These are phyloP conservation scores for Drosophila barbarae DNA, from an alignment of 2,888 invertebrate species.

Conservation along the genomic window DNA sequence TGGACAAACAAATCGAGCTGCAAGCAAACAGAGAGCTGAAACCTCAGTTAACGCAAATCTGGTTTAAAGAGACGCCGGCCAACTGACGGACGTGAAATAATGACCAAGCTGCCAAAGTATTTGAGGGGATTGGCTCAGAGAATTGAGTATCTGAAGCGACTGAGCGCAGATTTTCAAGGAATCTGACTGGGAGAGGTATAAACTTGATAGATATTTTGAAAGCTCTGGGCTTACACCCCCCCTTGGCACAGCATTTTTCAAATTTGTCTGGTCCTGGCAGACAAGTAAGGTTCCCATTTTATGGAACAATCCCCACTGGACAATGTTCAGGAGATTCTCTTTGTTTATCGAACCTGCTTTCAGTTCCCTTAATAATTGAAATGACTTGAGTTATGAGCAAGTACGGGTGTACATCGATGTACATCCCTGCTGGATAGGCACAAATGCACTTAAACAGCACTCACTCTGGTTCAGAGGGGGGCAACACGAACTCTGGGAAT, in stretches of 20 bases:
- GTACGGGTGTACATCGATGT: constrained; percentile 1
- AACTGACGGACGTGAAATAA: constrained; percentile 17
- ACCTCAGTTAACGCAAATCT: constrained; percentile 18
- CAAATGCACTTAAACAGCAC: constrained; percentile 60
- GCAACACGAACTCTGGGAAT: constrained; percentile 21
- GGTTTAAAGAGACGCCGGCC: constrained; percentile 4
- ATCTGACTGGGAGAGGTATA: not conserved
- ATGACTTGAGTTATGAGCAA: constrained; percentile 37
- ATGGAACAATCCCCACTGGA: constrained; percentile 14
- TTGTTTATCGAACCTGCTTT: constrained; percentile 38
- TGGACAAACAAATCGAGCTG: constrained; percentile 13
- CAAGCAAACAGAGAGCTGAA: constrained; percentile 7
- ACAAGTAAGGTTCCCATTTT: constrained; percentile 34
- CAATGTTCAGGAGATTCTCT: constrained; percentile 17
- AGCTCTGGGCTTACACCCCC: not conserved
- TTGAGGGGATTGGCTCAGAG: constrained; percentile 11
- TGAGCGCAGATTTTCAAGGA: constrained; percentile 9
- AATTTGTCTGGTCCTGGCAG: constrained; percentile 31
- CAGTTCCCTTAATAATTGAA: constrained; percentile 64
- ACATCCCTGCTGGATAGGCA: not conserved
- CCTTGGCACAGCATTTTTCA: constrained; percentile 14
- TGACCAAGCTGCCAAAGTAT: constrained; percentile 14
- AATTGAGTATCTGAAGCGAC: constrained; percentile 15
- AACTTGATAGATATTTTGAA: constrained; percentile 6
- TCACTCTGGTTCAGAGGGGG: constrained; percentile 1